Evolutionary conservation across 1,140 invertebrate genomes (phyloP).

Genomic region (Vollenhovia emeryi): DNA sequence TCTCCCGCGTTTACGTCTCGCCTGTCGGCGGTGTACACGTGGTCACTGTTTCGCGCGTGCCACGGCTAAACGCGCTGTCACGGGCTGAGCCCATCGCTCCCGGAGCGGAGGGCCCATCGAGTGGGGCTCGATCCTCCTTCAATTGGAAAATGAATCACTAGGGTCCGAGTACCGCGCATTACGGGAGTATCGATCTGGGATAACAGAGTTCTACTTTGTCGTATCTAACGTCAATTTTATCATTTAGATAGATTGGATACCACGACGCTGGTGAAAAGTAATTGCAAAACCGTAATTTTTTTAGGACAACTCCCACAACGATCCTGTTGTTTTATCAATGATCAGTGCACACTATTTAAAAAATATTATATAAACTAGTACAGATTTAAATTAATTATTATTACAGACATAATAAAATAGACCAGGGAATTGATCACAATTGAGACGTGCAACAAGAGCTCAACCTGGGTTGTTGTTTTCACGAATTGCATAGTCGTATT

Average conservation of each 20-base stretch:
- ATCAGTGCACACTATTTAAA: neutral
- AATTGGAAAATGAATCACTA: slow-evolving; percentile 37
- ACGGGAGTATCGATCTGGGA: neutral
- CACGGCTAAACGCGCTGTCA: slow-evolving; percentile 62
- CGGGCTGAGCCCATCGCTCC: neutral
- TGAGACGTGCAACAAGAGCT: too few species aligned
- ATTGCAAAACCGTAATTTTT: neutral
- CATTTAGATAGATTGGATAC: neutral
- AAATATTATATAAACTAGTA: neutral
- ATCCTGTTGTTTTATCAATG: neutral
- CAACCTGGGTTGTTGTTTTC: too few species aligned
- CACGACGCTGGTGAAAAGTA: neutral
- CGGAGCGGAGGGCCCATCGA: neutral
- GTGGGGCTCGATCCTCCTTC: slow-evolving; percentile 5
- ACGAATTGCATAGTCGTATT: too few species aligned
- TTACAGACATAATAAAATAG: neutral
- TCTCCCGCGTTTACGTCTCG: slow-evolving; percentile 56
- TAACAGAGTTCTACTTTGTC: neutral
- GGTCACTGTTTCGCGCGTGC: slow-evolving; percentile 70
- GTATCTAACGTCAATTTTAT: neutral
- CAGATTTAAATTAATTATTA: neutral
- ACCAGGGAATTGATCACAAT: neutral
- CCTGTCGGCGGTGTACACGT: slow-evolving; percentile 62
- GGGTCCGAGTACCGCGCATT: slow-evolving; percentile 19
- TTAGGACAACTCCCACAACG: too few species aligned